Evolutionary conservation across 2,113 vertebrate genomes (phyloP).

Genomic region (Hippocampus mohnikei): DNA sequence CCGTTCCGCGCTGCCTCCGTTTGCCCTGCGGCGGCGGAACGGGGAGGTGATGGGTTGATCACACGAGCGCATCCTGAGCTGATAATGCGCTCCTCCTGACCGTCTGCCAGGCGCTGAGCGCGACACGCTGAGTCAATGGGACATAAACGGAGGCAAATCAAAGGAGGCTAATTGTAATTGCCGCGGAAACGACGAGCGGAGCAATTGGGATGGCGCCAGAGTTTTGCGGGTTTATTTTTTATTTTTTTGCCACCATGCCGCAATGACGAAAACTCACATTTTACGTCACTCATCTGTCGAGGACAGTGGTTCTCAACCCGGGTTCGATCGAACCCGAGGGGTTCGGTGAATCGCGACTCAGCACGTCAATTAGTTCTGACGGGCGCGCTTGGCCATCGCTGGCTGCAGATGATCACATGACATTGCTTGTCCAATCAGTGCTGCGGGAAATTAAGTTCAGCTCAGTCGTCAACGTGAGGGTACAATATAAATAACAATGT

Average conservation of each 20-base stretch:
- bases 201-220: not conserved
- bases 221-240: not conserved
- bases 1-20: not conserved
- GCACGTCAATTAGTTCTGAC: too few relatives aligned
- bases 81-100: not conserved
- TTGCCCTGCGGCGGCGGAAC: not conserved
- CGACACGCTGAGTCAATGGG: conserved; percentile 25
- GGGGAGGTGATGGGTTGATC: not conserved
- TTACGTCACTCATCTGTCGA: too few relatives aligned
- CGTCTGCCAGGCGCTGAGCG: not conserved
- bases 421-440: too few relatives aligned
- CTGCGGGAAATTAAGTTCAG: too few relatives aligned
- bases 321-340: too few relatives aligned
- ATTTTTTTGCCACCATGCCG: not conserved
- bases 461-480: too few relatives aligned
- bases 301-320: too few relatives aligned
- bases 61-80: not conserved
- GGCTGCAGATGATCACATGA: too few relatives aligned
- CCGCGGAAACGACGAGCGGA: conserved; percentile 4
- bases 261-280: not conserved
- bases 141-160: conserved; percentile 54
- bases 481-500: too few relatives aligned
- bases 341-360: too few relatives aligned
- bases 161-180: conserved; percentile 59
- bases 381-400: too few relatives aligned